Base-by-base conservation (phyloP, 1,140 invertebrate genomes). In the Helicorthomorpha holstii region DNA sequence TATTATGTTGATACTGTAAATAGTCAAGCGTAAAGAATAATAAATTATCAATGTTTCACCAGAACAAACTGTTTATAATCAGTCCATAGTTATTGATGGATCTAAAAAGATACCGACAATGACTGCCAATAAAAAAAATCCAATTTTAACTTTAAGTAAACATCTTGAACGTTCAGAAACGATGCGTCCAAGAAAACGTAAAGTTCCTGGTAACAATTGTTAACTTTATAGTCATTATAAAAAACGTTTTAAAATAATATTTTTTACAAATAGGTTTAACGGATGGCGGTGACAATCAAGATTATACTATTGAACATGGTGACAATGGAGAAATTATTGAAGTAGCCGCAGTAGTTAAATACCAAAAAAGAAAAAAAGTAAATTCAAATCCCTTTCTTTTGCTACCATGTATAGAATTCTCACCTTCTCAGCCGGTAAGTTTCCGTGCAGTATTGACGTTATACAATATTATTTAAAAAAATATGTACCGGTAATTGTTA, bases 271-370 rank as follows among this genome's bases (percentile, higher is more conserved):
- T 19, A 45, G 43, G 4, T 10, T 22, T 45, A 19, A 22, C 49
- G 14, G 24, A 52, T 27, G 25, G 49, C 14, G 50, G 52, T 49
- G 57, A 56, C 38, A 74, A 73, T 51, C 75, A 75, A n/a, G 76
- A 75, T n/a, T 75, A 69, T 58, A 78, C 75, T 1, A 72, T 79
- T 58, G 70, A 70, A 53, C 76, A 79, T 61, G 73, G 72, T 46
- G 72, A 69, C 51, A 65, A 70, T 2, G 76, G 76, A 0, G 70
- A 75, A 53, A 57, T 76, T 43, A 64, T 69, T 23, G 63, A 68
- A 50, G 66, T 65, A 4, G 65, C 62, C n/a, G 57, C 66, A 21
- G 58, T 68, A 24, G 64, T 64, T 25, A 62, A 69, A 53, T 63
- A 59, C 38, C 38, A 41, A 41, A 41, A 41, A 19, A 41, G 19